Evolutionary conservation across 2,888 invertebrate species (phyloP).

Genomic region (Conomelus anceps): DNA sequence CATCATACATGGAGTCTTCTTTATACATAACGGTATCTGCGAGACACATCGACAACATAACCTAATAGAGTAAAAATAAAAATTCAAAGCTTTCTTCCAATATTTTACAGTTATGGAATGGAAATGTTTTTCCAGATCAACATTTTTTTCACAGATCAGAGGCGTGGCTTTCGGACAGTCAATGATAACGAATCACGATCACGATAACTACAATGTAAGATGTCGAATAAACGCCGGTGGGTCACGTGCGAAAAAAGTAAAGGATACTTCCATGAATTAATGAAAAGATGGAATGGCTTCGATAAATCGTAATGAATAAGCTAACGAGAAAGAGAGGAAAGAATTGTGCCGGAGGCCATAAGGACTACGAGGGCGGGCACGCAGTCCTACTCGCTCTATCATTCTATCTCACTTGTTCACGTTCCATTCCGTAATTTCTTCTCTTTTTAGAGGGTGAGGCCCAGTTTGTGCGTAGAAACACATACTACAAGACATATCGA

Average conservation of each 20-base stretch:
- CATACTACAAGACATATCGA: not conserved
- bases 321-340: not conserved
- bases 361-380: not conserved
- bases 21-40: no score
- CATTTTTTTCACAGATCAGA: not conserved
- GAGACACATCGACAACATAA: not conserved
- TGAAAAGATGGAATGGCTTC: not conserved
- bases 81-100: no score
- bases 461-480: not conserved
- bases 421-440: not conserved
- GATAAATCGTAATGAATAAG: not conserved
- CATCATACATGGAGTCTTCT: no score
- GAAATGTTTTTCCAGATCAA: not conserved
- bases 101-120: no score
- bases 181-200: not conserved
- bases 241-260: not conserved
- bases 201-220: not conserved
- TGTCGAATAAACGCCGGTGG: not conserved
- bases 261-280: not conserved
- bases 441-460: not conserved
- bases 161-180: not conserved
- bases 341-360: not conserved
- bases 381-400: not conserved
- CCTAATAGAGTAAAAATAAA: not conserved
- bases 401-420: not conserved